Evolutionary conservation across 2,888 invertebrate species (phyloP).

Genomic region (Orthosia gracilis): DNA sequence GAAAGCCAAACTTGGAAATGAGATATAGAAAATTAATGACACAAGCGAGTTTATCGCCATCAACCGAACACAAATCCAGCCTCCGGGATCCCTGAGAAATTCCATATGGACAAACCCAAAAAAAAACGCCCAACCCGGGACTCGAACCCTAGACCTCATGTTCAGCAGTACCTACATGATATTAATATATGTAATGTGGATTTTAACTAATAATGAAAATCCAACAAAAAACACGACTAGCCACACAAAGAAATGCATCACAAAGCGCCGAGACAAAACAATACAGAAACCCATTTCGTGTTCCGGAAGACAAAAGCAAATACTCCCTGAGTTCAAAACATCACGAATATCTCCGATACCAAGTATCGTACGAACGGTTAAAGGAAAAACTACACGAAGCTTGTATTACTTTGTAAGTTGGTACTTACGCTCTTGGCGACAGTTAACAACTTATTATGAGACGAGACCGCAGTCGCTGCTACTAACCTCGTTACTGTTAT

Average conservation of each 20-base stretch:
- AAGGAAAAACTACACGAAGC: constrained; percentile 67
- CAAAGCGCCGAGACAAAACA: constrained; percentile 20
- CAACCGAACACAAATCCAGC: too few relatives aligned
- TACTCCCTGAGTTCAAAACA: constrained; percentile 43
- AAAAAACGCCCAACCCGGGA: too few relatives aligned
- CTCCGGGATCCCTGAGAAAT: too few relatives aligned
- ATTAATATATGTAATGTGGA: too few relatives aligned
- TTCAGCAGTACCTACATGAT: too few relatives aligned
- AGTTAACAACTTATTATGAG: constrained; percentile 71
- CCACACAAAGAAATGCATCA: constrained; percentile 1
- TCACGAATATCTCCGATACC: constrained; percentile 51
- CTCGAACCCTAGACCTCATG: too few relatives aligned
- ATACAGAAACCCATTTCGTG: constrained; percentile 28
- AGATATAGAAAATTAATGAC: neutral
- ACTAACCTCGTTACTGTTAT: constrained; percentile 63
- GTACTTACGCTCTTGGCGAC: constrained; percentile 60
- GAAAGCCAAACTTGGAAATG: neutral
- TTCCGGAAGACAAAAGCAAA: constrained; percentile 55
- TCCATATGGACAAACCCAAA: too few relatives aligned
- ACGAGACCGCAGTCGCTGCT: constrained; percentile 64
- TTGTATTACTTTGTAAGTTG: constrained; percentile 67
- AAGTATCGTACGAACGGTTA: constrained; percentile 56
- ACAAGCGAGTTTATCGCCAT: neutral
- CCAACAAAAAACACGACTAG: neutral
- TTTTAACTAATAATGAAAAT: neutral